These are phyloP conservation scores for Augiades crinisus DNA, from an alignment of 2,888 invertebrate genomes.

Conservation along the genomic window DNA sequence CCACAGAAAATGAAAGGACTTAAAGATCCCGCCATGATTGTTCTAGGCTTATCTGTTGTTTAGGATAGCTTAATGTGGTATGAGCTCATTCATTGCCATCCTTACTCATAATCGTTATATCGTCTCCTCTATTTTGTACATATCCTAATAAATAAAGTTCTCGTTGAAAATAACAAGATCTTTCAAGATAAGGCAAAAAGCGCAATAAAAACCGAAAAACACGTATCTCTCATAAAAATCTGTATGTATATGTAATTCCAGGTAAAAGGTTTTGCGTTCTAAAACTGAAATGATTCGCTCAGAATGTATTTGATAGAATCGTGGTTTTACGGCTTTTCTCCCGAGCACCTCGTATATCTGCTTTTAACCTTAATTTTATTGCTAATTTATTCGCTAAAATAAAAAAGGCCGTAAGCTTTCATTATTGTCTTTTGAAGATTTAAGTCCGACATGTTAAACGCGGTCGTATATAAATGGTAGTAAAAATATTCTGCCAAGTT, in stretches of 20 bases:
- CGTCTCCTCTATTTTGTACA: slow-evolving; percentile 17
- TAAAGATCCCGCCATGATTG: not conserved
- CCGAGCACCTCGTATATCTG: not conserved
- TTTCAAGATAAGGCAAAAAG: slow-evolving; percentile 1
- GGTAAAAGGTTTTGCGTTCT: slow-evolving; percentile 20
- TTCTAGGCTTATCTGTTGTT: not conserved
- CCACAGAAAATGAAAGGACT: not conserved
- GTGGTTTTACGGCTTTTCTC: not conserved
- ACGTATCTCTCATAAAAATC: slow-evolving; percentile 2
- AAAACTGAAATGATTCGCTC: not conserved
- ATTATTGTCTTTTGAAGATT: too few species aligned
- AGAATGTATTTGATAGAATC: not conserved
- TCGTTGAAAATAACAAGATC: not conserved
- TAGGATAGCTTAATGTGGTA: slow-evolving; percentile 2
- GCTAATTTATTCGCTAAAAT: too few species aligned
- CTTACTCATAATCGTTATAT: slow-evolving; percentile 6
- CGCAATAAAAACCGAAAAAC: slow-evolving; percentile 4
- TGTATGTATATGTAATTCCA: slow-evolving; percentile 1
- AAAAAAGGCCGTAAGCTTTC: too few species aligned
- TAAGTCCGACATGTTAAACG: too few species aligned
- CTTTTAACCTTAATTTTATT: not conserved
- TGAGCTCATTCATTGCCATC: slow-evolving; percentile 1
- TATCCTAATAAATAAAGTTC: not conserved
- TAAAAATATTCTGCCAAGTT: not conserved
- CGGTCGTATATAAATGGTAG: too few species aligned